Evolutionary conservation across 2,113 vertebrate genomes (phyloP).

Genomic region (Toxotes chatareus): DNA sequence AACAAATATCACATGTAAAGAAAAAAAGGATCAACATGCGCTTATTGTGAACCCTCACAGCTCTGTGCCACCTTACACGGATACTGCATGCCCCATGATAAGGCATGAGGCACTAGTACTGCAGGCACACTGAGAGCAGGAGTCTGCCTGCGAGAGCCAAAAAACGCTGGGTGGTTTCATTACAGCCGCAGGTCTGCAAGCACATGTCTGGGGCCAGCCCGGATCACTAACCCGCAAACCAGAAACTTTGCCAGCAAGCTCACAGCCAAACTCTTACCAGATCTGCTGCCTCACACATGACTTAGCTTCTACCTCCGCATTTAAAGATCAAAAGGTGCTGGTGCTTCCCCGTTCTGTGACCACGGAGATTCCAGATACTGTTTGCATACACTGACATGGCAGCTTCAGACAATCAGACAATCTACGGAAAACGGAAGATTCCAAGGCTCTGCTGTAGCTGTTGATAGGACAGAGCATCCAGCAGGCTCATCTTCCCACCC

Average conservation of each 20-base stretch:
- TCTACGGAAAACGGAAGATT: constrained; percentile 10
- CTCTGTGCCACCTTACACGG: constrained; percentile 29
- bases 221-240: constrained; percentile 54
- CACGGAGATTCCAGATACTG: constrained; percentile 15
- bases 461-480: constrained; percentile 27
- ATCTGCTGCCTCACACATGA: constrained; percentile 66
- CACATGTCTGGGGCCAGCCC: constrained; percentile 59
- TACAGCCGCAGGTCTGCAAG: constrained; percentile 58
- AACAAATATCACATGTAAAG: background rate
- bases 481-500: constrained; percentile 52
- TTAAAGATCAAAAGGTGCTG: constrained; percentile 41
- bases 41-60: background rate
- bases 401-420: constrained; percentile 13
- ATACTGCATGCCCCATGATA: constrained; percentile 5
- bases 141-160: constrained; percentile 37
- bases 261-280: constrained; percentile 61
- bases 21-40: background rate
- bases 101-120: constrained; percentile 1
- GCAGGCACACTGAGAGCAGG: constrained; percentile 16
- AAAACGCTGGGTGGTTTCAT: constrained; percentile 69
- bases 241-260: constrained; percentile 47
- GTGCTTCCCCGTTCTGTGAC: constrained; percentile 31
- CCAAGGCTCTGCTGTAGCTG: constrained; percentile 8
- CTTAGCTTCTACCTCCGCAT: constrained; percentile 52
- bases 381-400: constrained; percentile 13